Conservation (phyloP, 1,140 invertebrate genomes). For the Drosophila tani region DNA sequence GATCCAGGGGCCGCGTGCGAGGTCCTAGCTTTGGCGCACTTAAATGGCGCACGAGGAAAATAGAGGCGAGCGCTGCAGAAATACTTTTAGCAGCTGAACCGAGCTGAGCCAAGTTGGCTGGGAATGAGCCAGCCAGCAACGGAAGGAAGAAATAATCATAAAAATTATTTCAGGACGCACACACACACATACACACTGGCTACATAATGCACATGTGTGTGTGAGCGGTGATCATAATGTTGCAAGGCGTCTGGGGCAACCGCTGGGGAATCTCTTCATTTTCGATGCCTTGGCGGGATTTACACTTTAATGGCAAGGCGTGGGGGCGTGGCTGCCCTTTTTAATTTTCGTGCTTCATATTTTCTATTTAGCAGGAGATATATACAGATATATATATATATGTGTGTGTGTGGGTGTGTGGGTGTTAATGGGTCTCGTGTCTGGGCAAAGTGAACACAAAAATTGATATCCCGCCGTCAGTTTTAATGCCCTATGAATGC, state of each 20-base stretch:
- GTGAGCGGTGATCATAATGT: conserved; percentile 74
- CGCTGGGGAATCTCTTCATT: conserved; percentile 70
- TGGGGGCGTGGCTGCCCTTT: conserved; percentile 57
- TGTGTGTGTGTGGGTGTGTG: conserved; percentile 3
- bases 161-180: conserved; percentile 78
- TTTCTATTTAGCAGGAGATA: conserved; percentile 63
- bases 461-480: conserved; percentile 74
- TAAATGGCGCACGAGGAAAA: conserved; percentile 66
- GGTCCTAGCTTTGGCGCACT: conserved; percentile 44
- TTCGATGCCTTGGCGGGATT: conserved; percentile 68
- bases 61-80: conserved; percentile 64
- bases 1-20: conserved; percentile 8
- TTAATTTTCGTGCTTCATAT: conserved; percentile 79
- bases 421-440: conserved; percentile 47
- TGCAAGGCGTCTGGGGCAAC: conserved; percentile 59
- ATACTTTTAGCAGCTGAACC: conserved; percentile 65
- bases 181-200: conserved; percentile 18
- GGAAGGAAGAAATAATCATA: conserved; percentile 84
- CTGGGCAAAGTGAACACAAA: conserved; percentile 36
- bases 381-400: background rate
- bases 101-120: conserved; percentile 34
- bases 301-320: conserved; percentile 69
- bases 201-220: conserved; percentile 28
- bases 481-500: conserved; percentile 68
- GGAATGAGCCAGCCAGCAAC: conserved; percentile 47